Conservation (phyloP, 23 tunicate species). For the Pegea sp. region DNA sequence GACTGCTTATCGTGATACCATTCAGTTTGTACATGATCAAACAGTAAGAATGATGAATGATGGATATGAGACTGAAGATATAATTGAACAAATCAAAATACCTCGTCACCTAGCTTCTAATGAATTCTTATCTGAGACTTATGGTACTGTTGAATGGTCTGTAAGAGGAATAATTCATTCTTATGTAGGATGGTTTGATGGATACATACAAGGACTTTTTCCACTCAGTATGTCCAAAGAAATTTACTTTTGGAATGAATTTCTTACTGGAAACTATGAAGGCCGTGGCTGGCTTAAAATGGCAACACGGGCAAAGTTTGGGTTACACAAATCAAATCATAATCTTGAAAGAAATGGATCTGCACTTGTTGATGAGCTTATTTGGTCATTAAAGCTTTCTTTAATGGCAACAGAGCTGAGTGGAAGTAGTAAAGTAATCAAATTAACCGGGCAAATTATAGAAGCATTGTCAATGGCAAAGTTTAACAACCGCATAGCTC, state of each 20-base stretch:
- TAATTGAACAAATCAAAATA: conserved; percentile 3
- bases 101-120: background rate
- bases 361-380: background rate
- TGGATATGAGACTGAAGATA: conserved; percentile 2
- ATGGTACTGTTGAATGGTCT: conserved; percentile 12
- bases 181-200: conserved; percentile 22
- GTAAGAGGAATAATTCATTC: conserved; percentile 3
- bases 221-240: conserved; percentile 4
- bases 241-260: background rate
- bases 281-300: background rate
- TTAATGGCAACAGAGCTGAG: background rate
- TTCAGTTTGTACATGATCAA: conserved; percentile 20
- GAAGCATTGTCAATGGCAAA: background rate
- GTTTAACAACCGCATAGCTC: background rate
- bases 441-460: background rate
- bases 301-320: background rate
- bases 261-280: background rate
- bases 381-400: background rate
- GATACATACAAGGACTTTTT: conserved; percentile 4
- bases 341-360: background rate
- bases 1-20: conserved; percentile 5
- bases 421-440: background rate
- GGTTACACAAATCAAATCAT: background rate
- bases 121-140: background rate
- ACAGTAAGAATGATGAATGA: conserved; percentile 8